Conservation (phyloP, 2,113 vertebrate genomes). For the Nestor notabilis region DNA sequence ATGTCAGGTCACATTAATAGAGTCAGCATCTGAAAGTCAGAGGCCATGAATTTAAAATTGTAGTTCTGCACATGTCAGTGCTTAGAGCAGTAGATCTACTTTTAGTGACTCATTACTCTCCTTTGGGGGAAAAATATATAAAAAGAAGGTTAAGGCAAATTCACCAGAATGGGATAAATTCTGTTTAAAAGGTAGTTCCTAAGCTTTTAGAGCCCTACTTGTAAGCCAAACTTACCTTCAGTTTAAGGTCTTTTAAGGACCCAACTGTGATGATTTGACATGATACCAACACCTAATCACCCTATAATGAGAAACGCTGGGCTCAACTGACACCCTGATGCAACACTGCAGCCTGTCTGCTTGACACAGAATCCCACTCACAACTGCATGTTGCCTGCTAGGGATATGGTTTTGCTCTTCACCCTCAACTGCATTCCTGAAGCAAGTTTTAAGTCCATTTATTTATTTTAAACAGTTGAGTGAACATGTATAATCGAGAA, state of each 20-base stretch:
- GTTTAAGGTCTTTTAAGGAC: not conserved
- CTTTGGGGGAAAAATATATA: not conserved
- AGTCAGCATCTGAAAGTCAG: not conserved
- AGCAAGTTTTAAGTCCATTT: not conserved
- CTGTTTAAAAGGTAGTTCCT: not conserved
- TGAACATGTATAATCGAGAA: not conserved
- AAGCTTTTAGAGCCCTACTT: not conserved
- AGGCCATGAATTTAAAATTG: not conserved
- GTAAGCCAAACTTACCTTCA: not conserved
- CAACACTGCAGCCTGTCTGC: not conserved
- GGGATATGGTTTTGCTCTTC: not conserved
- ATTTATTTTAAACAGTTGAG: not conserved
- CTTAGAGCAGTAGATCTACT: not conserved
- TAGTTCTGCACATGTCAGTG: not conserved
- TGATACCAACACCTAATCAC: not conserved
- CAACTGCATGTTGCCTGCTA: fast-evolving
- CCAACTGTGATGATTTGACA: fast-evolving
- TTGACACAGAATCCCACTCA: fast-evolving
- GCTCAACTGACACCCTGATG: fast-evolving
- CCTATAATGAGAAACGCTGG: not conserved
- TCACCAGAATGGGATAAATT: not conserved
- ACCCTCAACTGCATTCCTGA: not conserved
- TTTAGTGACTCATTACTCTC: not conserved
- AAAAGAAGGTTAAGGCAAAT: not conserved
- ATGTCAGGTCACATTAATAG: not conserved